A percentile compares a stretch with the other conserved stretches of the same genome.
Evolutionary conservation across 2,888 invertebrate genomes (phyloP).

Genomic region (Agonopterix alstromeriana): DNA sequence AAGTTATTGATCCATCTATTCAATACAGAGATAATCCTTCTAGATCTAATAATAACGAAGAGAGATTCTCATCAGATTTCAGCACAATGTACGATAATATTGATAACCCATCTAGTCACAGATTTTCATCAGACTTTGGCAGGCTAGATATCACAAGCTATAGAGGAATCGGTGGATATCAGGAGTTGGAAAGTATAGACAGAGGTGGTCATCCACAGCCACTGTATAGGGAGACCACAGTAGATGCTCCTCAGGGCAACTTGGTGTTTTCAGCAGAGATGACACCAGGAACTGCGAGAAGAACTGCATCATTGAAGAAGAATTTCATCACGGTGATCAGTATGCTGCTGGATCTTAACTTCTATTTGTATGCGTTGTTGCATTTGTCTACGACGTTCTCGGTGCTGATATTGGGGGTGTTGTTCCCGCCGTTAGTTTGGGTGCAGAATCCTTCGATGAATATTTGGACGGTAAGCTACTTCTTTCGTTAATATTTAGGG

Average conservation of each 20-base stretch:
- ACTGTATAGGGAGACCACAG: conserved; percentile 73
- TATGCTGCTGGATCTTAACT: conserved; percentile 62
- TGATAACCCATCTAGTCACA: conserved; percentile 11
- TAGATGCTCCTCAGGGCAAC: conserved; percentile 54
- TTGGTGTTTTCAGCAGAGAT: conserved; percentile 54
- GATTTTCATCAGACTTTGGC: conserved; percentile 55
- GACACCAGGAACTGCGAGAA: conserved; percentile 53
- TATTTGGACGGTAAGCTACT: conserved; percentile 62
- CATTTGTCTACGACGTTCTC: conserved; percentile 74
- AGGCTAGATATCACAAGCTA: conserved; percentile 43
- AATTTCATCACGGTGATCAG: conserved; percentile 59
- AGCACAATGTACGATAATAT: conserved; percentile 12
- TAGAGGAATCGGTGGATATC: conserved; percentile 45
- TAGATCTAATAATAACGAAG: conserved; percentile 14
- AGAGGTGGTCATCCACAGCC: conserved; percentile 62
- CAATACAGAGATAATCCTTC: conserved; percentile 40
- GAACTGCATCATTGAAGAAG: conserved; percentile 62
- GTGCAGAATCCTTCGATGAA: conserved; percentile 54
- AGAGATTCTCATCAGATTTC: conserved; percentile 40
- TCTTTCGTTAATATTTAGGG: background rate
- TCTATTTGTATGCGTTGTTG: conserved; percentile 74
- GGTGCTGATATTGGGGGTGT: conserved; percentile 62
- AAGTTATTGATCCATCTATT: conserved; percentile 53
- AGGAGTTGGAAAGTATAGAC: conserved; percentile 62
- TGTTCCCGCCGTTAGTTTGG: conserved; percentile 74